These are phyloP conservation scores for Scaptodrosophila lebanonensis DNA, from an alignment of 1,140 invertebrate genomes.

Conservation along the genomic window DNA sequence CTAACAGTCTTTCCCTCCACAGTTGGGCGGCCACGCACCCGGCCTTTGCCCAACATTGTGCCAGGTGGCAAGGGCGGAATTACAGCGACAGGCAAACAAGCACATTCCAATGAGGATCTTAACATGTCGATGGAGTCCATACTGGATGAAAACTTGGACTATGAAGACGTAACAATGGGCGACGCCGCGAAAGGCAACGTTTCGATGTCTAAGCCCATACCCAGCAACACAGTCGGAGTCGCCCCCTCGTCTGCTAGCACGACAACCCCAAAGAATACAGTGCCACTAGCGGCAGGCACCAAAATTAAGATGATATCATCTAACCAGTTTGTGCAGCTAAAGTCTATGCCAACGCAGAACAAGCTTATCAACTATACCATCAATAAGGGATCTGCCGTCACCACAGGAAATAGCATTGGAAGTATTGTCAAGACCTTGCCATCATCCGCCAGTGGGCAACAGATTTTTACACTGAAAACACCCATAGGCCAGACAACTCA, in stretches of 20 bases:
- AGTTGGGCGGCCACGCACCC: conserved; percentile 78
- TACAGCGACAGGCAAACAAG: conserved; percentile 21
- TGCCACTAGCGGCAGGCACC: conserved; percentile 38
- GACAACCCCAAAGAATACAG: conserved; percentile 3
- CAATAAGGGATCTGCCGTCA: conserved; percentile 28
- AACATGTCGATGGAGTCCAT: conserved; percentile 72
- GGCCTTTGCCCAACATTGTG: conserved; percentile 42
- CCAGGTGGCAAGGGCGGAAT: conserved; percentile 15
- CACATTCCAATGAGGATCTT: conserved; percentile 53
- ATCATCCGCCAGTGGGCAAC: conserved; percentile 36
- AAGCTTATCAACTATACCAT: conserved; percentile 65
- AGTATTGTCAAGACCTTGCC: conserved; percentile 61
- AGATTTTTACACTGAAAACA: conserved; percentile 64
- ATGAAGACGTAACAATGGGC: conserved; percentile 26
- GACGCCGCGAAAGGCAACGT: not conserved
- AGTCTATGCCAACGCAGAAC: conserved; percentile 41
- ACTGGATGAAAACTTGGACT: conserved; percentile 51
- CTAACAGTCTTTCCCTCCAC: conserved; percentile 43
- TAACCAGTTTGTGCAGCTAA: conserved; percentile 68
- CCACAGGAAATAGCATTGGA: conserved; percentile 39
- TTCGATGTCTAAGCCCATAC: conserved; percentile 15
- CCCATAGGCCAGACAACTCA: conserved; percentile 52
- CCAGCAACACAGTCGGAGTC: too few relatives aligned
- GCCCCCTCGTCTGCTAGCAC: not conserved
- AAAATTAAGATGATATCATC: conserved; percentile 75